phyloP scores from a whole-genome alignment of 2,888 invertebrate genomes.

The Toxonevra muliebris region DNA sequence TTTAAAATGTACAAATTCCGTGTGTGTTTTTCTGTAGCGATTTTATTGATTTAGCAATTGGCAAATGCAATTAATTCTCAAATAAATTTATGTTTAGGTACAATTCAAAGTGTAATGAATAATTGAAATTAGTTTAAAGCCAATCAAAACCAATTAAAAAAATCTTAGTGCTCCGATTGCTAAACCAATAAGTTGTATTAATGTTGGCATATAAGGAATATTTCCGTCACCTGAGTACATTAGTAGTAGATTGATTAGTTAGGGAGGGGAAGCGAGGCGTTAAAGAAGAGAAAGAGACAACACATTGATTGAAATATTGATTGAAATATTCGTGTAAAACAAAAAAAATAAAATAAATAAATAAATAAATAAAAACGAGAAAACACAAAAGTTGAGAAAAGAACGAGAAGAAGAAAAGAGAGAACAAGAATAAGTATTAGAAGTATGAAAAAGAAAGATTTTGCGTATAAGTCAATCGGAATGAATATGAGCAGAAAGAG shows the following conservation, averaged over 20 bases:
- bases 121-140: constrained; percentile 13
- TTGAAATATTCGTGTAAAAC: constrained; percentile 16
- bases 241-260: background rate
- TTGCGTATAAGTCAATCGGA: background rate
- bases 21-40: background rate
- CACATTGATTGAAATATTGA: constrained; percentile 12
- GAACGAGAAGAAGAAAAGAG: constrained; percentile 26
- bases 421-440: constrained; percentile 24
- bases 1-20: constrained; percentile 12
- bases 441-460: constrained; percentile 15
- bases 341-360: constrained; percentile 18
- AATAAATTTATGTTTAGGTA: background rate
- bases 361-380: background rate
- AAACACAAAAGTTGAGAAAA: background rate
- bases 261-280: constrained; percentile 14
- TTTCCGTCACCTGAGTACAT: constrained; percentile 61
- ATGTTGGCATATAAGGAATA: constrained; percentile 61
- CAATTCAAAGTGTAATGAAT: background rate
- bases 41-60: constrained; percentile 26
- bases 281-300: constrained; percentile 8
- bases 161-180: constrained; percentile 48
- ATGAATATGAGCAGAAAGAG: no score
- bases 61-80: background rate
- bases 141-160: background rate
- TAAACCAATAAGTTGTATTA: constrained; percentile 62